phyloP scores from a whole-genome alignment of 1,140 invertebrate species.

The Aphis craccivora region DNA sequence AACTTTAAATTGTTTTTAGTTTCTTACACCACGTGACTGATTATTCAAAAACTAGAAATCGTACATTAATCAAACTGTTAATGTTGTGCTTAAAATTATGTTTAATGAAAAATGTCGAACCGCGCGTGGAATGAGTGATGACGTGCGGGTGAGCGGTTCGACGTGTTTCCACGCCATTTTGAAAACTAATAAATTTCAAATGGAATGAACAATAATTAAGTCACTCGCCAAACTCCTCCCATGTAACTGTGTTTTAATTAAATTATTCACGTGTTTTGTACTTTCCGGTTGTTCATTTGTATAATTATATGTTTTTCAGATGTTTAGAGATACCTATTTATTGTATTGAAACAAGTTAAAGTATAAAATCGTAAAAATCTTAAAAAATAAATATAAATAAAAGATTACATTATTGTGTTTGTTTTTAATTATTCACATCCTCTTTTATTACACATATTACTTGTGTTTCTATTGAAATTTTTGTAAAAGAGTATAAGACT shows the following conservation, averaged over 20 bases:
- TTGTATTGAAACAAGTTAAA: not conserved
- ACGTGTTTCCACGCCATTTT: constrained; percentile 27
- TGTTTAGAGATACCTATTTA: not conserved
- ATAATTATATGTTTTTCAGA: constrained; percentile 5
- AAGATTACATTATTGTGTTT: not conserved
- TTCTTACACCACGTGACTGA: not conserved
- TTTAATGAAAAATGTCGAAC: not conserved
- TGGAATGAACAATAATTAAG: constrained; percentile 31
- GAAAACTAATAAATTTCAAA: constrained; percentile 40
- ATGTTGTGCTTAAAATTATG: not conserved
- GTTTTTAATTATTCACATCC: constrained; percentile 36
- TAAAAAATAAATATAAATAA: not conserved
- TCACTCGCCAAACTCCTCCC: constrained; percentile 28
- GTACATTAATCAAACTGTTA: not conserved
- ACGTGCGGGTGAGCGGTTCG: not conserved
- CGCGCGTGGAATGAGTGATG: not conserved
- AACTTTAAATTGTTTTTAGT: not conserved
- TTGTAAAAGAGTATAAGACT: not conserved
- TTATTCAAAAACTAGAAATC: not conserved
- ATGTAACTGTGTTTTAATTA: constrained; percentile 17
- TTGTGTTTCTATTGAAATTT: not conserved
- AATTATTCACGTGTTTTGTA: constrained; percentile 26
- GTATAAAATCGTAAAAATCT: not conserved
- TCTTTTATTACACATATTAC: not conserved
- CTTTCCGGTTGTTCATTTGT: constrained; percentile 12